Conservation (phyloP, 2,888 invertebrate species). For the Cylindroiulus punctatus region DNA sequence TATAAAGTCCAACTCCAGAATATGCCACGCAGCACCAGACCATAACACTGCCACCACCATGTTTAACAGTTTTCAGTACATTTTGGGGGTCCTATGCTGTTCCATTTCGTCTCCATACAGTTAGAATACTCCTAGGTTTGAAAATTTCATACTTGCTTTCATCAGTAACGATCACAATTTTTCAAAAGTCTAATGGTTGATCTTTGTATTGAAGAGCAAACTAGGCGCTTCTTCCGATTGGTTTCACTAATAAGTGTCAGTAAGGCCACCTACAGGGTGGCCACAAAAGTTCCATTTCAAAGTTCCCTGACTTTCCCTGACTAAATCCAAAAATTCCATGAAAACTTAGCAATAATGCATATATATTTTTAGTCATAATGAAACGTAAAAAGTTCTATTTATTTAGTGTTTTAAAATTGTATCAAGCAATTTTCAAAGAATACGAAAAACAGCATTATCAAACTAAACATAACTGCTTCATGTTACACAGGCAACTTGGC, state of each 20-base stretch:
- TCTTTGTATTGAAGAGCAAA: slow-evolving; percentile 44
- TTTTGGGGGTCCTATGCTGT: slow-evolving; percentile 36
- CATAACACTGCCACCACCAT: slow-evolving; percentile 58
- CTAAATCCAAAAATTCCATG: no score
- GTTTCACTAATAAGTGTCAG: slow-evolving; percentile 39
- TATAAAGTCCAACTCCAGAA: slow-evolving; percentile 56
- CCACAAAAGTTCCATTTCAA: no score
- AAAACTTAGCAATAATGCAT: no score
- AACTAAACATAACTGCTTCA: no score
- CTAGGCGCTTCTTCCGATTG: slow-evolving; percentile 48
- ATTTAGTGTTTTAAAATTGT: no score
- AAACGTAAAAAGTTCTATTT: no score
- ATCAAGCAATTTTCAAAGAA: no score
- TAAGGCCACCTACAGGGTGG: no score
- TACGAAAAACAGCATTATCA: no score
- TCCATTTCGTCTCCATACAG: slow-evolving; percentile 49
- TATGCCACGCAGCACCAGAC: slow-evolving; percentile 58
- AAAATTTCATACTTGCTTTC: slow-evolving; percentile 50
- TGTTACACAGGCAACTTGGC: no score
- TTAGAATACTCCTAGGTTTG: slow-evolving; percentile 24
- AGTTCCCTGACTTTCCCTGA: no score
- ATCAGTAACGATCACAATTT: slow-evolving; percentile 44
- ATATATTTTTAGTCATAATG: no score
- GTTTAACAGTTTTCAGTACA: slow-evolving; percentile 57
- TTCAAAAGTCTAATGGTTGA: slow-evolving; percentile 50